A percentile compares a stretch with the other conserved stretches of the same genome.
Conservation (phyloP, 2,113 vertebrate genomes). For the Myiozetetes cayanensis region DNA sequence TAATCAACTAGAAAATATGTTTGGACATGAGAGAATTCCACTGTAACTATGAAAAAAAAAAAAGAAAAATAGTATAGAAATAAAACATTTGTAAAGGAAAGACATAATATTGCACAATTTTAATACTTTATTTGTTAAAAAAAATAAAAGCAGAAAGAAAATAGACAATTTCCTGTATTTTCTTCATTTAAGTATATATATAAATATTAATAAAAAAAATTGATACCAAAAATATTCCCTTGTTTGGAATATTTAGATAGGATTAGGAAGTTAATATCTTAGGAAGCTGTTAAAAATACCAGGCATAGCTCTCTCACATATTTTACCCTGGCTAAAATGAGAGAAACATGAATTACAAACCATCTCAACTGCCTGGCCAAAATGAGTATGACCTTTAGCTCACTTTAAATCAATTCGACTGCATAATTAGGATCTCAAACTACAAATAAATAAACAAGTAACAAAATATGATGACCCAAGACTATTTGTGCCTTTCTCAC, state of each 20-base stretch:
- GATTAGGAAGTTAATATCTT: background rate
- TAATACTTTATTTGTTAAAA: background rate
- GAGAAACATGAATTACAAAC: background rate
- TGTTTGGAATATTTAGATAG: background rate
- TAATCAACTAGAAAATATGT: background rate
- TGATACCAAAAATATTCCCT: background rate
- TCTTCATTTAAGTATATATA: background rate
- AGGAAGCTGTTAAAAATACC: background rate
- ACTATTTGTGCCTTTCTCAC: background rate
- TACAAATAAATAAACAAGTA: background rate
- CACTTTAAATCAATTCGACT: background rate
- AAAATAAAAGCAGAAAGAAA: background rate
- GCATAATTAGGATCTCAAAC: background rate
- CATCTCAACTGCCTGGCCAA: background rate
- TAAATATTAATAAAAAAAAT: background rate
- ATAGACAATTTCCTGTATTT: background rate
- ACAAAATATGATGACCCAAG: background rate
- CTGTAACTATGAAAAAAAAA: background rate
- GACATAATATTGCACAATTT: background rate
- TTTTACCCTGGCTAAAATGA: background rate
- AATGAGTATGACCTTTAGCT: background rate
- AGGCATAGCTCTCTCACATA: background rate
- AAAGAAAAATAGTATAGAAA: background rate
- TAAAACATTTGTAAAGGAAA: background rate
- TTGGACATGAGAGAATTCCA: background rate